Conservation (phyloP, 2,797 vertebrate species). For the Coregonus ussuriensis region DNA sequence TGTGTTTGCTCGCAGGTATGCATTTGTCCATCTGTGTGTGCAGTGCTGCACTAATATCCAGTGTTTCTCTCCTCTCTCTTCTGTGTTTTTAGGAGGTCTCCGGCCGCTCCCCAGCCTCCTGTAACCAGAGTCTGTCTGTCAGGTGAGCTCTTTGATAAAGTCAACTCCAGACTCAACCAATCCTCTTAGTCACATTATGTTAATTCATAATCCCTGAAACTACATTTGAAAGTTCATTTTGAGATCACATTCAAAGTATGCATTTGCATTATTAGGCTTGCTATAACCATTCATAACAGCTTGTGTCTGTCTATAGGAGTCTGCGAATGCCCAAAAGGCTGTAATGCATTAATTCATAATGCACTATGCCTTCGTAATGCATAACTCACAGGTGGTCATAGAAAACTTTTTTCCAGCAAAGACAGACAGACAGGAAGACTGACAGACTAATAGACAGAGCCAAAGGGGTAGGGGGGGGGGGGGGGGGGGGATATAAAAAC, state of each 20-base stretch:
- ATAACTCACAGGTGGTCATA: not conserved
- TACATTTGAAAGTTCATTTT: not conserved
- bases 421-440: not conserved
- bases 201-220: not conserved
- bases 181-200: not conserved
- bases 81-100: conserved; percentile 84
- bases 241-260: not conserved
- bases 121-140: conserved; percentile 85
- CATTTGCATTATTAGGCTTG: not conserved
- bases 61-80: conserved; percentile 35
- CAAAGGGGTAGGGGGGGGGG: not conserved
- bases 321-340: not conserved
- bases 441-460: not conserved
- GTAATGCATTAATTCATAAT: not conserved
- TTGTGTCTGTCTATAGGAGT: not conserved
- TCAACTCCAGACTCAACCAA: not conserved
- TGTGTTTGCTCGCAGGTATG: too few relatives aligned
- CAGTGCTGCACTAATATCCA: not conserved
- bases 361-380: not conserved
- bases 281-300: not conserved
- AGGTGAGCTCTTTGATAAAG: conserved; percentile 81
- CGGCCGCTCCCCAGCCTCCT: conserved; percentile 84
- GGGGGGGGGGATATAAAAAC: not conserved
- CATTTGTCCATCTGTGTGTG: not conserved
- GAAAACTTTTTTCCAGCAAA: not conserved